Evolutionary conservation across 2,888 invertebrate genomes (phyloP).

Genomic region (Eilema griseolum): DNA sequence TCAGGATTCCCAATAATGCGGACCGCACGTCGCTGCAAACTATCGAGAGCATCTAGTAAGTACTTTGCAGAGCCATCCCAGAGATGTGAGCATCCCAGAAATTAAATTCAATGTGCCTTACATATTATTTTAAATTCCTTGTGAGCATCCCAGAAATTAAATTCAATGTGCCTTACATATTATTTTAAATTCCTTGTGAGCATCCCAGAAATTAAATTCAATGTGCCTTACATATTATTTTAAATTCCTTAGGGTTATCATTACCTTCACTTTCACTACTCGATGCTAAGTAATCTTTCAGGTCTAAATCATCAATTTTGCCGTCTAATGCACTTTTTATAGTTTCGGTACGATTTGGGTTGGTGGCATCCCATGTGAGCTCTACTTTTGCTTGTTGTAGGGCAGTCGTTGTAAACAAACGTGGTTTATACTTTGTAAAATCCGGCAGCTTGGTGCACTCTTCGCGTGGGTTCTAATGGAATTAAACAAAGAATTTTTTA

Average conservation of each 20-base stretch:
- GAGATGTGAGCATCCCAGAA: too few species aligned
- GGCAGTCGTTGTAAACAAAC: conserved; percentile 95
- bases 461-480: conserved; percentile 90
- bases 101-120: too few species aligned
- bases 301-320: conserved; percentile 90
- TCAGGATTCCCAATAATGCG: too few species aligned
- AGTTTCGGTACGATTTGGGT: conserved; percentile 92
- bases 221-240: too few species aligned
- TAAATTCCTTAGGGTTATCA: conserved; percentile 2
- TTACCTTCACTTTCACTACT: conserved; percentile 85
- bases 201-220: too few species aligned
- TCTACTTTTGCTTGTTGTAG: conserved; percentile 96
- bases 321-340: conserved; percentile 82
- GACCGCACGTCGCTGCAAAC: too few species aligned
- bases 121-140: too few species aligned
- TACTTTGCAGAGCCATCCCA: too few species aligned
- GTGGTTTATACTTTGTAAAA: conserved; percentile 92
- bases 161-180: too few species aligned
- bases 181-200: too few species aligned
- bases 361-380: conserved; percentile 98
- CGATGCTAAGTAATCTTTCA: conserved; percentile 93
- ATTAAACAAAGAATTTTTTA: background rate
- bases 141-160: too few species aligned
- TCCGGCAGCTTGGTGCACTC: conserved; percentile 92
- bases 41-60: too few species aligned